Base-by-base conservation (phyloP, 2,888 invertebrate species). In the Euzophera pinguis region DNA sequence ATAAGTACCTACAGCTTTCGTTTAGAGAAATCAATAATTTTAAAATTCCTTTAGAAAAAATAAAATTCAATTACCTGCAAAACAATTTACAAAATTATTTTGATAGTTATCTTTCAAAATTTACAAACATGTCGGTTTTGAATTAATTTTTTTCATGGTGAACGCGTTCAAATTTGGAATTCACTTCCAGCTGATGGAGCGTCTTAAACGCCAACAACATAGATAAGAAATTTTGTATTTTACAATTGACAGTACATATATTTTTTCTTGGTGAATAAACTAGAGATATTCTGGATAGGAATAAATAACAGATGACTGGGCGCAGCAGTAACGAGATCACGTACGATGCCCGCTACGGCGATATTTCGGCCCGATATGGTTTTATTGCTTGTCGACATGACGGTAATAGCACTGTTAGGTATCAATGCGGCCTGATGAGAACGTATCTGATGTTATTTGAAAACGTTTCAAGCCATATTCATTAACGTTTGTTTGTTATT, bases 251-350 rank as follows among this genome's bases (percentile, higher is more conserved):
- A 22, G 2, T 22, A 22, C 5, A 3, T 3, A 22, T 22, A 22
- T 22, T 22, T 22, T 3, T 3, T 5, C 5, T 3, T 22, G 5
- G 2, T 22, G 5, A 22, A 22, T 22, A 22, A 22, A 22, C 22
- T 22, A 22, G 22, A 32, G 32, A 13, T 32, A 13, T 12, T 16
- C 14, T 8, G 3, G 38, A 52, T 43, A 57, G 56, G 65, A 58
- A 68, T 69, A 70, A 67, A 64, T 65, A 68, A 53, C 55, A 59
- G 60, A 64, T 64, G 53, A 55, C 55, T 43, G 60, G 49, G 50
- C 57, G 54, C 54, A 52, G 55, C 55, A 52, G 57, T 75, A 77
- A 76, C 67, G 64, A 78, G 75, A 78, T 78, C 75, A 79, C 74
- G 78, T 75, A 63, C 66, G 39, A 57, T 13, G 55, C 59, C 58